Evolutionary conservation across 2,888 invertebrate genomes (phyloP).

Genomic region (Drosophila bunnanda): DNA sequence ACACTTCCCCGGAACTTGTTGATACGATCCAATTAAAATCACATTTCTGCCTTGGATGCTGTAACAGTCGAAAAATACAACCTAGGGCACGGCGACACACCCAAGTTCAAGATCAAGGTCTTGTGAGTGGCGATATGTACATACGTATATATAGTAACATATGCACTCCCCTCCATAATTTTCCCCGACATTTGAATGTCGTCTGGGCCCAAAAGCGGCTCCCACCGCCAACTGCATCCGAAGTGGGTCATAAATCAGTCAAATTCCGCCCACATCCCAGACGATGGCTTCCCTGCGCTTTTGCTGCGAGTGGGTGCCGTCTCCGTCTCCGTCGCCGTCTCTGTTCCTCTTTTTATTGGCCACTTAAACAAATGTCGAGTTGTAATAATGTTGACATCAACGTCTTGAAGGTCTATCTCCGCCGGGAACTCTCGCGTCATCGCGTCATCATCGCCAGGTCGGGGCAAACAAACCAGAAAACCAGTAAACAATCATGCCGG

Average conservation of each 20-base stretch:
- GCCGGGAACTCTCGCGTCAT: slow-evolving; percentile 32
- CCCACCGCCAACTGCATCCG: slow-evolving; percentile 67
- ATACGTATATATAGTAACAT: background rate
- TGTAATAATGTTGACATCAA: slow-evolving; percentile 50
- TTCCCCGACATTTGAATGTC: slow-evolving; percentile 71
- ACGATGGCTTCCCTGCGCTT: slow-evolving; percentile 46
- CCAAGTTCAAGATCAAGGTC: slow-evolving; percentile 77
- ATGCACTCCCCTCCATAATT: slow-evolving; percentile 27
- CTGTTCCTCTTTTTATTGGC: slow-evolving; percentile 54
- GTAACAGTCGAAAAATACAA: slow-evolving; percentile 42
- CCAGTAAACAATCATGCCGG: slow-evolving; percentile 28
- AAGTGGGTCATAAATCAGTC: slow-evolving; percentile 70
- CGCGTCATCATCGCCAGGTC: slow-evolving; percentile 24
- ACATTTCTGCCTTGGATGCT: slow-evolving; percentile 59
- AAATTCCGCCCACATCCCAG: slow-evolving; percentile 65
- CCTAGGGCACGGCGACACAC: slow-evolving; percentile 10
- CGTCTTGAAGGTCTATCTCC: slow-evolving; percentile 44
- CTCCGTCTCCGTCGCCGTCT: slow-evolving; percentile 46
- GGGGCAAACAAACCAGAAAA: slow-evolving; percentile 27
- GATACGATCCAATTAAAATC: slow-evolving; percentile 65
- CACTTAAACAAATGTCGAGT: slow-evolving; percentile 56
- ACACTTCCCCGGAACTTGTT: slow-evolving; percentile 54
- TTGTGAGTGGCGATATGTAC: slow-evolving; percentile 4
- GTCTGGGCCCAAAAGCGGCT: slow-evolving; percentile 12
- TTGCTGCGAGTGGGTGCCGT: slow-evolving; percentile 58